A percentile compares a stretch with the other conserved stretches of the same genome.
Evolutionary conservation across 2,888 invertebrate species (phyloP).

Genomic region (Drosophila formosana): DNA sequence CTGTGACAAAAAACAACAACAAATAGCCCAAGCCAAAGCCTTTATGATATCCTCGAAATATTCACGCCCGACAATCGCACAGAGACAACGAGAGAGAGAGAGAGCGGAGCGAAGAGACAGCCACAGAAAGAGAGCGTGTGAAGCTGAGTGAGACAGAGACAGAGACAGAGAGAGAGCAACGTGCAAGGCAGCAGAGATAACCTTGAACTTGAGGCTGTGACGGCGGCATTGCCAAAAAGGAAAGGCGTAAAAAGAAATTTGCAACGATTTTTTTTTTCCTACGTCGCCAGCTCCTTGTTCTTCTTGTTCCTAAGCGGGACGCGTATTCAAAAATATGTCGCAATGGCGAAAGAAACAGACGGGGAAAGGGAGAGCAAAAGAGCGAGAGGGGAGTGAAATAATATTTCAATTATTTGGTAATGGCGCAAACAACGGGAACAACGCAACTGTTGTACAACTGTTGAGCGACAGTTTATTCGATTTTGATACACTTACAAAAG

Average conservation of each 20-base stretch:
- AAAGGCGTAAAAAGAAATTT: constrained; percentile 53
- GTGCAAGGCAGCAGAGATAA: constrained; percentile 50
- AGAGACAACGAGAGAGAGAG: constrained; percentile 19
- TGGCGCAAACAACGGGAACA: constrained; percentile 36
- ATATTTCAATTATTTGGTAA: constrained; percentile 60
- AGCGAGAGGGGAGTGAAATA: not conserved
- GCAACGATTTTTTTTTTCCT: constrained; percentile 49
- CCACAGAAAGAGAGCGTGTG: constrained; percentile 10
- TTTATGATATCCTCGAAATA: constrained; percentile 61
- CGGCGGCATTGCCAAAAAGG: constrained; percentile 42
- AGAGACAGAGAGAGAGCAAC: constrained; percentile 5
- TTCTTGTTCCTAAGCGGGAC: constrained; percentile 9
- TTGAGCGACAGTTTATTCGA: constrained; percentile 24
- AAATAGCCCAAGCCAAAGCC: constrained; percentile 17
- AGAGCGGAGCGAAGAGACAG: constrained; percentile 15
- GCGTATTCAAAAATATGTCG: constrained; percentile 8
- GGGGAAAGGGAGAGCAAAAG: not conserved
- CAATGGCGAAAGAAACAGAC: not conserved
- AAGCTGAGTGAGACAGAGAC: constrained; percentile 13
- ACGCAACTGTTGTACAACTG: constrained; percentile 27
- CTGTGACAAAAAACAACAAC: constrained; percentile 22
- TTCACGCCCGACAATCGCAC: constrained; percentile 64
- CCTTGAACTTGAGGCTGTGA: constrained; percentile 68
- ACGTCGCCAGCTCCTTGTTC: constrained; percentile 10
- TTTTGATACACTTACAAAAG: not conserved